Percentiles rank a stretch among this genome's conserved stretches.
Evolutionary conservation across 2,888 invertebrate species (phyloP).

Genomic region (Drosophila vallismaia): DNA sequence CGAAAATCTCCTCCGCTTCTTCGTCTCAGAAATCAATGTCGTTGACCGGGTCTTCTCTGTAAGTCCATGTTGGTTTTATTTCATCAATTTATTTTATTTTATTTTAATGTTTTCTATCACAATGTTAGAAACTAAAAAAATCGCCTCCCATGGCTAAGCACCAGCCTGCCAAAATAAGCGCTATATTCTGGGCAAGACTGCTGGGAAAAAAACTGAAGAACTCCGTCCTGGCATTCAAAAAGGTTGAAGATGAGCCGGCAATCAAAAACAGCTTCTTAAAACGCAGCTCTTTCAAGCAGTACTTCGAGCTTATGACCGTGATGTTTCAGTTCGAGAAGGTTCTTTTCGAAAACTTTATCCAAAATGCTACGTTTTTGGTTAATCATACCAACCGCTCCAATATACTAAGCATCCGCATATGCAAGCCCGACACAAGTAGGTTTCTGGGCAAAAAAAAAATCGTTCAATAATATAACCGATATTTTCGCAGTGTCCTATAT

Average conservation of each 20-base stretch:
- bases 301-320: constrained; percentile 89
- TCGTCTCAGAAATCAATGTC: constrained; percentile 91
- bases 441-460: neutral
- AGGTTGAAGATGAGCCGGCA: constrained; percentile 84
- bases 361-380: constrained; percentile 87
- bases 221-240: constrained; percentile 91
- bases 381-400: constrained; percentile 89
- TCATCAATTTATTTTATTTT: neutral
- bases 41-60: constrained; percentile 90
- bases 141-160: constrained; percentile 86
- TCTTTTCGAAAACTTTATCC: constrained; percentile 89
- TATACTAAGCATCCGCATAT: constrained; percentile 86
- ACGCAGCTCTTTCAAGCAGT: constrained; percentile 90
- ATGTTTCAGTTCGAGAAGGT: constrained; percentile 90
- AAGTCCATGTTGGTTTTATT: constrained; percentile 54
- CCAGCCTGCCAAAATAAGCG: constrained; percentile 92
- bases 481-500: constrained; percentile 68
- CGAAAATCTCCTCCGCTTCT: constrained; percentile 93
- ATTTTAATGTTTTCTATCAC: neutral
- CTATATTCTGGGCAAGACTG: constrained; percentile 93
- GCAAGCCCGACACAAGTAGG: constrained; percentile 70
- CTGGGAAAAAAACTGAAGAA: constrained; percentile 91
- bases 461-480: neutral
- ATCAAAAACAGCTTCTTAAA: constrained; percentile 89
- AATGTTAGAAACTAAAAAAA: constrained; percentile 63